Percentiles rank a stretch among this genome's conserved stretches.
Conservation (phyloP, 2,113 vertebrate species). For the Gnathonemus echidnorhynchus region DNA sequence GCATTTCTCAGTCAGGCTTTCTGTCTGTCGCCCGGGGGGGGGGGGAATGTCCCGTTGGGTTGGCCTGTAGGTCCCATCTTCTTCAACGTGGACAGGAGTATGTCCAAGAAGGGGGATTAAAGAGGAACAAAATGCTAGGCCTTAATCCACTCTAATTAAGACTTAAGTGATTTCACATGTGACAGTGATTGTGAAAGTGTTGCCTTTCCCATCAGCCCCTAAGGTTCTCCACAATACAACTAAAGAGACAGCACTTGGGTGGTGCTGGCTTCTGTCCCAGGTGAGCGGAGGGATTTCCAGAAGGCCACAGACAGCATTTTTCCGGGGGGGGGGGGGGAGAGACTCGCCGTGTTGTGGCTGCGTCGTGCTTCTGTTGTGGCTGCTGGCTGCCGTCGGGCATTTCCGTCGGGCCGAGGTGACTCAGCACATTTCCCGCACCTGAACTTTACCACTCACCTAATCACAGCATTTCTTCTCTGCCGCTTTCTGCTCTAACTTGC, state of each 20-base stretch:
- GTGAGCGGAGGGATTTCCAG: not conserved
- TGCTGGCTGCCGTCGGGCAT: not conserved
- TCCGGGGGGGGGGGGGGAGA: not conserved
- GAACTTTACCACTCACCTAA: not conserved
- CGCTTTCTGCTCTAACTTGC: not conserved
- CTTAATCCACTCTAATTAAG: slow-evolving; percentile 20
- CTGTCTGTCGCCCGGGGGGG: not conserved
- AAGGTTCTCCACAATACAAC: not conserved
- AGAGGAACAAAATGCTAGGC: not conserved
- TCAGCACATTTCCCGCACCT: not conserved
- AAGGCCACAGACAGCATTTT: not conserved
- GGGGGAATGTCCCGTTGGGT: not conserved
- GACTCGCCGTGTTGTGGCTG: not conserved
- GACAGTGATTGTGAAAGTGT: slow-evolving; percentile 5
- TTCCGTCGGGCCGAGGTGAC: not conserved
- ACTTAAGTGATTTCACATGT: slow-evolving; percentile 4
- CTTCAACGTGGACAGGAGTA: not conserved
- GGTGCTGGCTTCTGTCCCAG: not conserved
- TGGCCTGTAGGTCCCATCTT: not conserved
- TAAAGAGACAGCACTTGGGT: not conserved
- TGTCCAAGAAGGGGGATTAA: slow-evolving; percentile 17
- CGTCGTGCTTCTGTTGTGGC: not conserved
- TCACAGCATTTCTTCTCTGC: not conserved
- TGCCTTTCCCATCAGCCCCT: not conserved
- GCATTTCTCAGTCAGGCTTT: slow-evolving; percentile 10